A percentile compares a stretch with the other conserved stretches of the same genome.
Evolutionary conservation across 2,113 vertebrate species (phyloP).

Genomic region (Piaya cayana): DNA sequence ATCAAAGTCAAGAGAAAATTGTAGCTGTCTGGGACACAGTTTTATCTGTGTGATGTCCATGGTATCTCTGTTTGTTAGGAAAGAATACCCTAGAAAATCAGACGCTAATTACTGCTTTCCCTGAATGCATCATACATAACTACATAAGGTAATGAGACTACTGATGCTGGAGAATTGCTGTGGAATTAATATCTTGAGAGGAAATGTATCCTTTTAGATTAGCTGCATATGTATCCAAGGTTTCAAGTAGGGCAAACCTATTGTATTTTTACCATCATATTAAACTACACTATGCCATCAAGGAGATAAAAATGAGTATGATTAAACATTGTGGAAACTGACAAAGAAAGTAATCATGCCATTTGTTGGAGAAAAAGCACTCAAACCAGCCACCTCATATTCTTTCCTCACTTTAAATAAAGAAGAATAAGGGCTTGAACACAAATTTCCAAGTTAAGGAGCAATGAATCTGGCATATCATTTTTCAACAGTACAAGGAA

Average conservation of each 20-base stretch:
- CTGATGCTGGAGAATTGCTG: background rate
- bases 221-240: too few relatives aligned
- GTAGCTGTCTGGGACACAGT: accelerated
- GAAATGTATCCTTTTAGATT: background rate
- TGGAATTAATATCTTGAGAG: background rate
- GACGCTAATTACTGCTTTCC: background rate
- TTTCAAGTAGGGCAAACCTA: accelerated
- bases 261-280: background rate
- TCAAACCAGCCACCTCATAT: background rate
- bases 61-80: background rate
- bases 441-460: background rate
- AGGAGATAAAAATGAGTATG: background rate
- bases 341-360: background rate
- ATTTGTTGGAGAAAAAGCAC: background rate
- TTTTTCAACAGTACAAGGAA: background rate
- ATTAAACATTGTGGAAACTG: background rate
- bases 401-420: background rate
- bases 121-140: background rate
- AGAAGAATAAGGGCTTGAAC: background rate
- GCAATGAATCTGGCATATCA: background rate
- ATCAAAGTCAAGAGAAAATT: background rate
- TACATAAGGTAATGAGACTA: background rate
- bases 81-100: background rate
- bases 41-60: background rate
- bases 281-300: background rate